Evolutionary conservation across 2,113 vertebrate genomes (phyloP).

Genomic region (Malurus elegans): DNA sequence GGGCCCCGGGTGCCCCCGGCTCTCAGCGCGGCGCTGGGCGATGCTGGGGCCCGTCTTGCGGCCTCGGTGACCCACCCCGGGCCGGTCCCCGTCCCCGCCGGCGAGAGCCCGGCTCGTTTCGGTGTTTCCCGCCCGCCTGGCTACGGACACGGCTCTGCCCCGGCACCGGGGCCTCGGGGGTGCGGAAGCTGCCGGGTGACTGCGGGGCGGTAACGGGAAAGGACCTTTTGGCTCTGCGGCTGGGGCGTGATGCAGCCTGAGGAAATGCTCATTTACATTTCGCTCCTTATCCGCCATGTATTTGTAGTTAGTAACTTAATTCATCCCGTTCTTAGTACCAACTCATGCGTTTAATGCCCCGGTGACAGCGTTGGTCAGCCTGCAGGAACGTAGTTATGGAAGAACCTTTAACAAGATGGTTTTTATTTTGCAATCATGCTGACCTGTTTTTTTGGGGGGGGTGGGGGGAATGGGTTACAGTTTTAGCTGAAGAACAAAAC

Average conservation of each 20-base stretch:
- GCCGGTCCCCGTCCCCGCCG: background rate
- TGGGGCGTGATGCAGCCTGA: background rate
- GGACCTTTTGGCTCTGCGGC: background rate
- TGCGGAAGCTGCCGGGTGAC: background rate
- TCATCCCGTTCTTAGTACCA: background rate
- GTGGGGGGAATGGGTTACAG: background rate
- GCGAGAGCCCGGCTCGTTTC: background rate
- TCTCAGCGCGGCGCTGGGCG: background rate
- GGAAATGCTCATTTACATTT: background rate
- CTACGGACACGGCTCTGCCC: background rate
- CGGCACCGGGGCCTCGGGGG: background rate
- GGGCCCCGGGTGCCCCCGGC: background rate
- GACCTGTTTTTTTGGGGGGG: background rate
- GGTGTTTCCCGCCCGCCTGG: background rate
- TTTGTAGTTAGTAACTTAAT: background rate
- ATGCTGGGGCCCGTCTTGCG: background rate
- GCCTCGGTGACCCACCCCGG: background rate
- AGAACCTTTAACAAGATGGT: background rate
- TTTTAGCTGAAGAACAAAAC: conserved; percentile 53
- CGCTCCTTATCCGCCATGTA: fast-evolving
- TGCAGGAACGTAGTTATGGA: fast-evolving
- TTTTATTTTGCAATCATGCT: background rate
- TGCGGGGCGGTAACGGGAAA: fast-evolving
- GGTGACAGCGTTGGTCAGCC: fast-evolving
- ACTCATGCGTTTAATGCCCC: fast-evolving